A percentile compares a stretch with the other conserved stretches of the same genome.
Evolutionary conservation across 2,888 invertebrate genomes (phyloP).

Genomic region (Leptogaster cylindrica): DNA sequence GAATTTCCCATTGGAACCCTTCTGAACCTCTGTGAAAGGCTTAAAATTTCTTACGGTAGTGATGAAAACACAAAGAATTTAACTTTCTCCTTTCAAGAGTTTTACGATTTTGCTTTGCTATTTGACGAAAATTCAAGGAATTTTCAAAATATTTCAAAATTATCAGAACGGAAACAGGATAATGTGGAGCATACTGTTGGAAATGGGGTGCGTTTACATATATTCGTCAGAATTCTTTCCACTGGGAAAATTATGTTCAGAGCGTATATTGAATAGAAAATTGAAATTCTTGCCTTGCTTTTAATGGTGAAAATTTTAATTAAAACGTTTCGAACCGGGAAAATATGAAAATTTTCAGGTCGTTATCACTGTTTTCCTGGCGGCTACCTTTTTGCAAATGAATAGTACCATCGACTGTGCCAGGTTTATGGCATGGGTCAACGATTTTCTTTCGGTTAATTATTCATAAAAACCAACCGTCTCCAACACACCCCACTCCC

Average conservation of each 20-base stretch:
- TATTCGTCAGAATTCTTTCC: not conserved
- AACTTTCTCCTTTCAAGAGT: too few relatives aligned
- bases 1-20: too few relatives aligned
- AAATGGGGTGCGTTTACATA: too few relatives aligned
- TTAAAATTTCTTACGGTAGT: not conserved
- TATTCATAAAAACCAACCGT: slow-evolving; percentile 23
- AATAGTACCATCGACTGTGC: not conserved
- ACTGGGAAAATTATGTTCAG: too few relatives aligned
- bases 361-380: slow-evolving; percentile 5
- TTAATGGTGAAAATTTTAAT: slow-evolving; percentile 18
- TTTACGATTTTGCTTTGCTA: too few relatives aligned
- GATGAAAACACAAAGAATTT: not conserved
- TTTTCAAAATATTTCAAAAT: slow-evolving; percentile 18
- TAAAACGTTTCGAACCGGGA: slow-evolving; percentile 13
- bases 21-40: slow-evolving; percentile 11
- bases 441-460: slow-evolving; percentile 23
- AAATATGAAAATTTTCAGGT: slow-evolving; percentile 32
- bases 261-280: too few relatives aligned
- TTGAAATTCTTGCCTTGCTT: too few relatives aligned
- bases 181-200: too few relatives aligned
- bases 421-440: slow-evolving; percentile 21
- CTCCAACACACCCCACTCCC: too few relatives aligned
- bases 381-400: not conserved
- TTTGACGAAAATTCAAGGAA: not conserved
- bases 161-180: not conserved